Evolutionary conservation across 1,140 invertebrate species (phyloP).

Genomic region (Bombus confusus): DNA sequence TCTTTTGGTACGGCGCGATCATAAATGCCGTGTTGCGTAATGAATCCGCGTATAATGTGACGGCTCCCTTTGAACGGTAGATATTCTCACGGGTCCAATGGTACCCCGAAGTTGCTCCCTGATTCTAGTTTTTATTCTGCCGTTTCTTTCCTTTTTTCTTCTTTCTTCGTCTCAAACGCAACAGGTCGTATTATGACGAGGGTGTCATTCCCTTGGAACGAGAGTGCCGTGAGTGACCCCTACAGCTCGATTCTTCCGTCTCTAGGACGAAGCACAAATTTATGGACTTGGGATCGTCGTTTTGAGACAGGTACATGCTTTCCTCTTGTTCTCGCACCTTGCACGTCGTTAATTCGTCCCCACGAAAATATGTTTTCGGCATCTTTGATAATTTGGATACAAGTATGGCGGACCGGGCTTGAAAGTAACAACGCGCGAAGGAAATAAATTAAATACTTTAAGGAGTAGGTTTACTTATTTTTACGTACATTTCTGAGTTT

Average conservation of each 20-base stretch:
- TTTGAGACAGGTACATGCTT: slow-evolving; percentile 41
- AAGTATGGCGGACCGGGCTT: not conserved
- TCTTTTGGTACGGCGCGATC: slow-evolving; percentile 51
- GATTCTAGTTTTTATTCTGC: not conserved
- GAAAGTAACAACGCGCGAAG: not conserved
- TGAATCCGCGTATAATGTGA: slow-evolving; percentile 74
- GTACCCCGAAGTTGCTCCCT: slow-evolving; percentile 15
- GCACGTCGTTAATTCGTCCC: slow-evolving; percentile 9
- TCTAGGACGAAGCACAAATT: slow-evolving; percentile 66
- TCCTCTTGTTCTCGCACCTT: slow-evolving; percentile 33
- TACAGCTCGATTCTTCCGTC: slow-evolving; percentile 58
- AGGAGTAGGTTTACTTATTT: too few species aligned
- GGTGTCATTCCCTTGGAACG: slow-evolving; percentile 60
- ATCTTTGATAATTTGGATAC: not conserved
- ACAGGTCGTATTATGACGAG: slow-evolving; percentile 75
- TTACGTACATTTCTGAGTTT: too few species aligned
- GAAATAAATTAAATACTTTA: too few species aligned
- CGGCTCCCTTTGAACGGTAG: slow-evolving; percentile 74
- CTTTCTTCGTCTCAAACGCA: slow-evolving; percentile 56
- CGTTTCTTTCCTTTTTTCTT: slow-evolving; percentile 33
- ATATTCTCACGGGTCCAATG: slow-evolving; percentile 73
- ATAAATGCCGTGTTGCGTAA: slow-evolving; percentile 76
- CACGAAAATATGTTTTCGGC: not conserved
- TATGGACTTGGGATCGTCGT: slow-evolving; percentile 64
- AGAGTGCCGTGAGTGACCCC: slow-evolving; percentile 48